A percentile compares a stretch with the other conserved stretches of the same genome.
Conservation (phyloP, 2,113 vertebrate genomes). For the Chrysemys picta region DNA sequence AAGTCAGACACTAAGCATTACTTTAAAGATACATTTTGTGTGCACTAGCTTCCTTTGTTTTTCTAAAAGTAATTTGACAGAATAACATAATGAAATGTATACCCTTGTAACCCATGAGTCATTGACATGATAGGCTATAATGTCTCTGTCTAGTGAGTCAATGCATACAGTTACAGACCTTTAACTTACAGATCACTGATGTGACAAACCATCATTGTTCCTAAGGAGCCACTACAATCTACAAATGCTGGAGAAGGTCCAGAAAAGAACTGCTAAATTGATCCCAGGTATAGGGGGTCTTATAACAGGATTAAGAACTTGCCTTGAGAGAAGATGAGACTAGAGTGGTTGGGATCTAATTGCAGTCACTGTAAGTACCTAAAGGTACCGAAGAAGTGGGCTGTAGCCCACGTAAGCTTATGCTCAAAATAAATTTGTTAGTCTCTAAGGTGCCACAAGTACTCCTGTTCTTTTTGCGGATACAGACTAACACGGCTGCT, state of each 20-base stretch:
- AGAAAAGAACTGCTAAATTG: neutral
- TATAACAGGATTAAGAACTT: neutral
- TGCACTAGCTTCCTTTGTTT: neutral
- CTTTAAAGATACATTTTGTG: neutral
- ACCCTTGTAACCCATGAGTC: neutral
- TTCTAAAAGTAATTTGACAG: neutral
- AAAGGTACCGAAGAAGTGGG: neutral
- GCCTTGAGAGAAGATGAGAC: neutral
- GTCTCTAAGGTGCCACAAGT: too few relatives aligned
- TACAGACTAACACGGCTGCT: too few relatives aligned
- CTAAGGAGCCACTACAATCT: neutral
- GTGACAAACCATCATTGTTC: neutral
- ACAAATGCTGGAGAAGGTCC: neutral
- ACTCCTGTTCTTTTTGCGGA: too few relatives aligned
- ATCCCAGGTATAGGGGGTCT: neutral
- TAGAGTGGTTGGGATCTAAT: neutral
- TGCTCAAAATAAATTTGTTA: too few relatives aligned
- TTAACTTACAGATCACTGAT: neutral
- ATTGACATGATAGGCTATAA: neutral
- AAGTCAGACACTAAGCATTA: slow-evolving; percentile 6
- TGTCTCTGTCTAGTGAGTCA: neutral
- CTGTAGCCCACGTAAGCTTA: too few relatives aligned
- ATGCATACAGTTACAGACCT: neutral
- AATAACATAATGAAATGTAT: neutral
- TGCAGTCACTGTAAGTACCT: neutral